A percentile compares a stretch with the other conserved stretches of the same genome.
phyloP scores from a whole-genome alignment of 2,797 vertebrate genomes.

The Periparus ater region DNA sequence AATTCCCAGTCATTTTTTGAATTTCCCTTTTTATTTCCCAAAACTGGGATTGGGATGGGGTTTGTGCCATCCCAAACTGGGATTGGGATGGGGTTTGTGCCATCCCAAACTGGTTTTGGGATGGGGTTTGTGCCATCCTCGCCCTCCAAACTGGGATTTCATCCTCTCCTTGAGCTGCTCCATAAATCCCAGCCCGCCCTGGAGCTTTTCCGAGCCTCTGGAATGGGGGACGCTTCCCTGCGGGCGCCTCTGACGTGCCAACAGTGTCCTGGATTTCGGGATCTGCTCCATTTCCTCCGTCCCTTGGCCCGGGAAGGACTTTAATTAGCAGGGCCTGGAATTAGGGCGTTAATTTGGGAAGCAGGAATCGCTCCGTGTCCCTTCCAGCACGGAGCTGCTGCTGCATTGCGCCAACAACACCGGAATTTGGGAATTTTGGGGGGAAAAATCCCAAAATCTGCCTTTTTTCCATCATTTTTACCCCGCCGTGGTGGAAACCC shows the following conservation, averaged over 20 bases:
- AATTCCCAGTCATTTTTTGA: fast-evolving
- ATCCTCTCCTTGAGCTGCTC: background rate
- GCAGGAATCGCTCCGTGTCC: background rate
- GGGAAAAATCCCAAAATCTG: fast-evolving
- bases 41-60: background rate
- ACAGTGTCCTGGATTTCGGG: background rate
- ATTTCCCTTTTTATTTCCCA: background rate
- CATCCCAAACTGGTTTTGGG: no score
- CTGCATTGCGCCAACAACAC: fast-evolving
- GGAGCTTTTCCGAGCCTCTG: background rate
- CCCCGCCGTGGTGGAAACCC: fast-evolving
- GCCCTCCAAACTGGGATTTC: background rate
- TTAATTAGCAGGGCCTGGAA: background rate
- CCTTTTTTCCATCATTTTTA: background rate
- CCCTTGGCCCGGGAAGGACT: background rate
- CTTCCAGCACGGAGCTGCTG: fast-evolving
- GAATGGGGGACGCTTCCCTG: background rate
- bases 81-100: background rate
- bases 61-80: background rate
- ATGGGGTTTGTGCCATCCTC: background rate
- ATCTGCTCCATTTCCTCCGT: background rate
- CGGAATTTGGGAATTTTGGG: fast-evolving
- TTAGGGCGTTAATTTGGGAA: background rate
- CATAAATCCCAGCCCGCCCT: background rate
- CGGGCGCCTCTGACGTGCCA: background rate